A percentile compares a stretch with the other conserved stretches of the same genome.
Conservation (phyloP, 2,797 vertebrate species). For the Dryobates pubescens region DNA sequence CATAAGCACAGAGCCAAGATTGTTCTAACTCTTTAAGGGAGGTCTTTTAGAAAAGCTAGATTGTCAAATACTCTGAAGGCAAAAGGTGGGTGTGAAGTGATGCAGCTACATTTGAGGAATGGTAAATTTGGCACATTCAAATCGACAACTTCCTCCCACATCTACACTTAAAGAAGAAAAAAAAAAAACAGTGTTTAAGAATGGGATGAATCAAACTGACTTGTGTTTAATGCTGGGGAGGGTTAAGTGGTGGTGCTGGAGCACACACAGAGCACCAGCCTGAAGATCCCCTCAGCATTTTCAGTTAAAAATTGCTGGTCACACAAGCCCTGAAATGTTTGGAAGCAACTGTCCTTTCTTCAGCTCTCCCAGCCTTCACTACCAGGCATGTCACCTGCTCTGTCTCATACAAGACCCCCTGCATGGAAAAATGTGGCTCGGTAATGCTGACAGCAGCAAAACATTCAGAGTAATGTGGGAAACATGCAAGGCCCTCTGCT, state of each 20-base stretch:
- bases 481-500: not conserved
- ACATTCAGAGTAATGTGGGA: not conserved
- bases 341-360: not conserved
- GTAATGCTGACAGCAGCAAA: not conserved
- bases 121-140: not conserved
- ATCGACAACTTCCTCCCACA: not conserved
- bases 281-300: not conserved
- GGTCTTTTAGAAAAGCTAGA: not conserved
- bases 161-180: not conserved
- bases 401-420: not conserved
- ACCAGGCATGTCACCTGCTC: not conserved
- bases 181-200: not conserved
- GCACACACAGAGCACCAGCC: not conserved
- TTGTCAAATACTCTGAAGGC: not conserved
- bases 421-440: not conserved
- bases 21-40: not conserved
- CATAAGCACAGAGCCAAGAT: not conserved
- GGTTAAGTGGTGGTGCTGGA: not conserved
- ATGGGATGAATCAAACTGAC: not conserved
- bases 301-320: not conserved
- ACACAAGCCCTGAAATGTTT: not conserved
- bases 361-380: not conserved
- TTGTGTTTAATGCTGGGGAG: not conserved
- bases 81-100: not conserved
- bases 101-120: not conserved